Conservation (phyloP, 1,140 invertebrate genomes). For the Drosophila ogumai region DNA sequence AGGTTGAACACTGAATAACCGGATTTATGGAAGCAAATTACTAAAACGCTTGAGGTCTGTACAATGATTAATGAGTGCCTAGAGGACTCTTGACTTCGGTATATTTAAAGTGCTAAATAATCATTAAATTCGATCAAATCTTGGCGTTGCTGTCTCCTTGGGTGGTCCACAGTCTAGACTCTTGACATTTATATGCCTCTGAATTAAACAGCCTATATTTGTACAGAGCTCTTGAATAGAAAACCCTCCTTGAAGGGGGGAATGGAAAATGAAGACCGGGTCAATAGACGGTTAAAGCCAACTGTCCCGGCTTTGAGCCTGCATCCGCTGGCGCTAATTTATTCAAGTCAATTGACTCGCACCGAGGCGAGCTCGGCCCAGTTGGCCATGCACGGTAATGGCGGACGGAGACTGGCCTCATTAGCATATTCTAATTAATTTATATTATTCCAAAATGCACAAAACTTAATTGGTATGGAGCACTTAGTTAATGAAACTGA, state of each 20-base stretch:
- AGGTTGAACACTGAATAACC: not conserved
- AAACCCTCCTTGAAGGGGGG: not conserved
- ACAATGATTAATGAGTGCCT: not conserved
- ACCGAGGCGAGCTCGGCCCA: conserved; percentile 8
- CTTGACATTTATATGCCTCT: conserved; percentile 20
- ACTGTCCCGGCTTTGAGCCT: conserved; percentile 47
- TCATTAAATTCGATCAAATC: conserved; percentile 5
- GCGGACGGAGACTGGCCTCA: conserved; percentile 40
- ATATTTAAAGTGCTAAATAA: conserved; percentile 12
- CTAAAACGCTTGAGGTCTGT: not conserved
- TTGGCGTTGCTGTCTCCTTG: not conserved
- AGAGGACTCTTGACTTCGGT: not conserved
- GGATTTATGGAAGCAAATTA: conserved; percentile 5
- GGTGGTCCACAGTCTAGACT: conserved; percentile 11
- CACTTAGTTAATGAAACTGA: conserved; percentile 83
- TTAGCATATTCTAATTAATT: conserved; percentile 84
- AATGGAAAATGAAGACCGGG: conserved; percentile 4
- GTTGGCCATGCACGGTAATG: conserved; percentile 26
- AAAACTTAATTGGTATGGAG: conserved; percentile 78
- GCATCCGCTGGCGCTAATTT: conserved; percentile 70
- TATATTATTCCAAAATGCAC: conserved; percentile 83
- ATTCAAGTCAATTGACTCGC: conserved; percentile 78
- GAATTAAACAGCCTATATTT: conserved; percentile 36
- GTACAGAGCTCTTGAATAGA: conserved; percentile 16
- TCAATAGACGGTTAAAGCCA: conserved; percentile 46